Base-by-base conservation (phyloP, 2,888 invertebrate species). In the Ormia ochracea region DNA sequence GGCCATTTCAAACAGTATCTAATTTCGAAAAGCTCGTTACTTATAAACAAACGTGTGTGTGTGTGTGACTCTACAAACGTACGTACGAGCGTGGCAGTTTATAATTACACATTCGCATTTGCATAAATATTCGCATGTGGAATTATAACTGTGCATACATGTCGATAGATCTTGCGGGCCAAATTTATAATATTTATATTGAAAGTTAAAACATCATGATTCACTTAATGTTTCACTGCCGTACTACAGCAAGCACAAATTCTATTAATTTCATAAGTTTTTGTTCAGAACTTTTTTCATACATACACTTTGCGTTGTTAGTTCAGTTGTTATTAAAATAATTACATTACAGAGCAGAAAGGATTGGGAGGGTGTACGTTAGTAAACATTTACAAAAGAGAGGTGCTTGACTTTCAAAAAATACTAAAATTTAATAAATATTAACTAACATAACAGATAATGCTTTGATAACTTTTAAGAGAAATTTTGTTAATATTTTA, bases 291-390 rank as follows among this genome's bases (percentile, higher is more conserved):
- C 6, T 65, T 54, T 65, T 33, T 17, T 26, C 52, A 43, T 33
- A 2, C 2, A 17, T 12, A 48, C 19, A n/a, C n/a, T n/a, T n/a
- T 50, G 41, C 23, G 21, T 45, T 73, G 31, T 17, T 43, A 50
- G 19, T 10, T 10, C 7, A 52, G 41, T 59, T 65, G 74, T 65
- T 74, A 59, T 79, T 74, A 70, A 65, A 59, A 74, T 59, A 74
- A 74, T 74, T 74, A 45, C 65, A 75, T 78, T 58, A 68, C 54
- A 33, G 9, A 28, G 26, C 41, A n/a, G 2, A 26, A 41, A 4
- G 10, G 38, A 6, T 5, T 14, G 7, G 3, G 21, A 48, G 4
- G 7, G 23, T 17, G 7, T 14, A 14, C 21, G 3, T 43, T n/a
- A 10, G 2, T 4, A 19, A 43, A n/a, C 7, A 12, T 4, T 33